Evolutionary conservation across 37 sponge, comb jelly and placozoan species (phyloP), one percentile per base, ranked within the genome.

Genomic region (Chondrilla cf. caribensis): DNA sequence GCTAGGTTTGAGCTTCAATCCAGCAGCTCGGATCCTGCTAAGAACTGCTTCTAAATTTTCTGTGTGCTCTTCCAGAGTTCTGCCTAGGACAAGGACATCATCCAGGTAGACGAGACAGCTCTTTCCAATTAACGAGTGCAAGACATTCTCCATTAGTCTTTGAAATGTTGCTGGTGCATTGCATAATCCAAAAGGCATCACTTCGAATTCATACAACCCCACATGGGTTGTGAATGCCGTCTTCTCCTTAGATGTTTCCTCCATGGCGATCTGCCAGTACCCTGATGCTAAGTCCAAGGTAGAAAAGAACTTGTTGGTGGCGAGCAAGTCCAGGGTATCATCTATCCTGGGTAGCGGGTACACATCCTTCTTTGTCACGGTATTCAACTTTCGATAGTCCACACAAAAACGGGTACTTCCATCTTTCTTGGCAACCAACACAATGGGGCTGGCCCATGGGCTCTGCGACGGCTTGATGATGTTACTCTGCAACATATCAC

Each of bases 271-370:
- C 36, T 84, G 85, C 85, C 85, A 84, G 54, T 84, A 84, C 39
- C 85, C 85, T 26, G 66, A 79, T 15, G 29, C 42, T 15, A 44
- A 11, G 43, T 84, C 85, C 18, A 84, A 42, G 2, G 54, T 66
- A 21, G 36, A 37, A 54, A 79, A 84, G 67, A 24, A 79, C 19
- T 41, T 19, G 14, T 33, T 51, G 58, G 68, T 78, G 6, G 75
- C 80, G 4, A 88, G 78, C 21, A 79, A 77, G 59, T 89, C 85
- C 18, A 85, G 79, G 2, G 79, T 54, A 15, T 85, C 90, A 70
- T 89, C 90, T 21, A 89, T 81, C 15, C 84, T 35, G 19, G 91
- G 84, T 11, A 90, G 62, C 7, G 90, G 90, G 44, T 58, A 89
- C n/a, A 81, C 90, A 54, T 90, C 86, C 62, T 43, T 81, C 75